Base-by-base conservation (phyloP, 2,113 vertebrate genomes). In the Melospiza melodia region DNA sequence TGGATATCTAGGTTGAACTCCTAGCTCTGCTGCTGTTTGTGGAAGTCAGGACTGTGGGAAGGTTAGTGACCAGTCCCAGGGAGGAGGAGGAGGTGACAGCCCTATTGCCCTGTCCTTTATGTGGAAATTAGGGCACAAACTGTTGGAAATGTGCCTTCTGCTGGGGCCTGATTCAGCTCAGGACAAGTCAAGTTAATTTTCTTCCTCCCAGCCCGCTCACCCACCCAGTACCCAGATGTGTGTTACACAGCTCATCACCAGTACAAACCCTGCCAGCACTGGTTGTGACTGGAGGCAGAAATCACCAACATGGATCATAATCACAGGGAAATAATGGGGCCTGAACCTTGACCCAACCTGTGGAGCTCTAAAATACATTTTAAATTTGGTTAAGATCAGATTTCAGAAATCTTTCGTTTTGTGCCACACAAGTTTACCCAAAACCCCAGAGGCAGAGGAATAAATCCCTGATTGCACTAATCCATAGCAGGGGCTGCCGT, bases 1-100 rank as follows among this genome's bases (percentile, higher is more conserved):
- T 2, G 0, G 49, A 0, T 35, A 1, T 12, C 27, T 22, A 0
- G n/a, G 6, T 81, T 41, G n/a, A 59, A 15, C 9, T 74, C 55
- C 12, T 33, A 20, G 35, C 31, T 33, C 52, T 39, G 5, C 28
- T 69, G 66, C 31, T 68, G 15, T 8, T 33, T 54, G 37, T 39
- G 20, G 28, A 69, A 30, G 33, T 75, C 25, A 55, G 65, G 66
- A 12, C 28, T 55, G 21, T 46, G 54, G 33, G 49, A 37, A 68
- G 46, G 22, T 31, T 41, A 3, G 44, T 86, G 74, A 11, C 9
- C 58, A 46, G 62, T 14, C 15, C 11, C 5, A 6, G 41, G 28
- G 67, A n/a, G n/a, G 43, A n/a, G n/a, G 43, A 46, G 44, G 44
- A 71, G 28, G 35, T 52, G 10, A 14, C 63, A 44, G 33, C 17